These are phyloP conservation scores for Chymomyza caudatula DNA, from an alignment of 2,888 invertebrate genomes.

Conservation along the genomic window DNA sequence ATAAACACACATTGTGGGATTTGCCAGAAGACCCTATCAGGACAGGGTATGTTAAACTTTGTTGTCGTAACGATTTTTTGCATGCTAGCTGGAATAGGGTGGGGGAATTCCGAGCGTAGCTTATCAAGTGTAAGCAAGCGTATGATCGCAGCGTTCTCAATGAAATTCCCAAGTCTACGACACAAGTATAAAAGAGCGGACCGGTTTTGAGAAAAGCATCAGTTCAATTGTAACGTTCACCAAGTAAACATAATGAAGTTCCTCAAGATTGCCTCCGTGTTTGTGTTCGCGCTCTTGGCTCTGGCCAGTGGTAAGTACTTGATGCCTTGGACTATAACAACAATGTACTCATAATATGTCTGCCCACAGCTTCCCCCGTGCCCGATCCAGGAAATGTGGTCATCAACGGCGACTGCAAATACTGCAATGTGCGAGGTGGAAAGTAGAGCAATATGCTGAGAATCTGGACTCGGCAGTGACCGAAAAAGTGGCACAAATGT, in stretches of 20 bases:
- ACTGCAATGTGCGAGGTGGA: conserved; percentile 51
- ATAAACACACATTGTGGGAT: not conserved
- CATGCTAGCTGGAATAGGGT: not conserved
- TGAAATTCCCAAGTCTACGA: not conserved
- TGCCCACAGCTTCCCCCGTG: conserved; percentile 39
- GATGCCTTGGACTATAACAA: not conserved
- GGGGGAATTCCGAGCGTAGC: not conserved
- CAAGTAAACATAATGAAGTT: conserved; percentile 40
- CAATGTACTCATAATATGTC: not conserved
- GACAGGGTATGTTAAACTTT: not conserved
- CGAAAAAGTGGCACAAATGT: not conserved
- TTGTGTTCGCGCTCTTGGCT: conserved; percentile 55
- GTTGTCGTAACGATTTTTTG: not conserved
- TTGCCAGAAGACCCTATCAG: not conserved
- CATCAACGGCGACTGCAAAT: conserved; percentile 58
- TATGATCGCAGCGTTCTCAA: not conserved
- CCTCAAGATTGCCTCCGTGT: conserved; percentile 50
- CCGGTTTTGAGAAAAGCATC: conserved; percentile 13
- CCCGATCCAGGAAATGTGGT: conserved; percentile 58
- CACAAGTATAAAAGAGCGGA: conserved; percentile 21
- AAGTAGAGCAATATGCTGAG: no score
- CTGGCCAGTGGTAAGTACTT: conserved; percentile 47
- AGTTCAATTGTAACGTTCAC: conserved; percentile 16
- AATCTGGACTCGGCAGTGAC: no score
- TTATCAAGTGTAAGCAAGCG: no score